These are phyloP conservation scores for Phengaris arion DNA, from an alignment of 2,888 invertebrate species.

Conservation along the genomic window DNA sequence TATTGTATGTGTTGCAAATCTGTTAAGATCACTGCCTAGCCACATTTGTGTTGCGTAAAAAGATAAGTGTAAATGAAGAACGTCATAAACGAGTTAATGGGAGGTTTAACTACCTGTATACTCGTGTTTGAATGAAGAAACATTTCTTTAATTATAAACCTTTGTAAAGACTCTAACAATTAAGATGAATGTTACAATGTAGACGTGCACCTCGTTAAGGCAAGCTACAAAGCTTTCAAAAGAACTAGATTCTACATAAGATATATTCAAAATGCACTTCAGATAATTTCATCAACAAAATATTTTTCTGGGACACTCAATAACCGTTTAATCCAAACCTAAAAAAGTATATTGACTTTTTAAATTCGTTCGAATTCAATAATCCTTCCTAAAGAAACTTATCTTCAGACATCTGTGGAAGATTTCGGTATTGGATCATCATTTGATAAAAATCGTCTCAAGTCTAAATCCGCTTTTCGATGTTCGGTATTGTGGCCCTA, in stretches of 20 bases:
- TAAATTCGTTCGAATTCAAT: constrained; percentile 16
- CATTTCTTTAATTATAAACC: constrained; percentile 15
- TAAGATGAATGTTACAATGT: constrained; percentile 11
- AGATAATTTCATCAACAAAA: constrained; percentile 1
- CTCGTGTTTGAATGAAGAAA: not conserved
- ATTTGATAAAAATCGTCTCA: constrained; percentile 25
- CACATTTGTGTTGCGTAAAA: not conserved
- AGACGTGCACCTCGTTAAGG: constrained; percentile 10
- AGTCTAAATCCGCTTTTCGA: constrained; percentile 26
- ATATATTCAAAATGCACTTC: not conserved
- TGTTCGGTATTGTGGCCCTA: constrained; percentile 23
- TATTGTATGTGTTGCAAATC: not conserved
- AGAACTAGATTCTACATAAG: not conserved
- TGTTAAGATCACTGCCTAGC: not conserved
- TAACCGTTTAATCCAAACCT: not conserved
- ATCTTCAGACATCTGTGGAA: constrained; percentile 22
- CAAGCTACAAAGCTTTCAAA: constrained; percentile 4
- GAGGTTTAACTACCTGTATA: not conserved
- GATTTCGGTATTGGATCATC: constrained; percentile 22
- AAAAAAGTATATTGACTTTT: constrained; percentile 12
- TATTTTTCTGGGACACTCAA: not conserved
- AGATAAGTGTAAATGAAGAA: constrained; percentile 1
- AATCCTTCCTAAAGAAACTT: constrained; percentile 17
- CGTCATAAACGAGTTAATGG: constrained; percentile 10
- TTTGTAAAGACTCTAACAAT: constrained; percentile 16